Evolutionary conservation across 2,113 vertebrate species (phyloP).

Genomic region (Bothrops jararaca): DNA sequence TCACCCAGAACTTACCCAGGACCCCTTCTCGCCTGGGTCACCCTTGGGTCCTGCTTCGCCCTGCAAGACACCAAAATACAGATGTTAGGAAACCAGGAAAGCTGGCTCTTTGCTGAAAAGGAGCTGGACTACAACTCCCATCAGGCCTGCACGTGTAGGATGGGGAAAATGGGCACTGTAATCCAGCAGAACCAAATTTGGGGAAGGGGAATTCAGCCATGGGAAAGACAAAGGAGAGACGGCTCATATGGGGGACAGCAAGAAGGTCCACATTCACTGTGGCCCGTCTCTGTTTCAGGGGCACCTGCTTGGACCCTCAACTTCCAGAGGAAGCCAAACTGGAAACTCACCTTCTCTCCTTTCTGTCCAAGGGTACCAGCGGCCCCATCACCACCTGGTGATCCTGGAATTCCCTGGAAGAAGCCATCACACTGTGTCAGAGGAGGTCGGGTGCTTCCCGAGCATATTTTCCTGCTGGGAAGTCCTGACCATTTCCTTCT

Average conservation of each 20-base stretch:
- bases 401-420: slow-evolving; percentile 80
- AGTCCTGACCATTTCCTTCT: too few relatives aligned
- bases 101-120: background rate
- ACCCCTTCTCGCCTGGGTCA: slow-evolving; percentile 86
- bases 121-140: background rate
- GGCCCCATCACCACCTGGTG: slow-evolving; percentile 72
- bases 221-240: background rate
- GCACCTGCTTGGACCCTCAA: background rate
- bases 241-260: background rate
- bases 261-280: too few relatives aligned
- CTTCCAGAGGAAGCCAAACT: background rate
- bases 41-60: slow-evolving; percentile 84
- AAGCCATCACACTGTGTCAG: slow-evolving; percentile 11
- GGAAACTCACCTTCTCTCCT: slow-evolving; percentile 86
- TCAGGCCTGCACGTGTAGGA: background rate
- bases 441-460: too few relatives aligned
- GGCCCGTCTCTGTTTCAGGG: background rate
- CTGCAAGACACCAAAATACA: slow-evolving; percentile 68
- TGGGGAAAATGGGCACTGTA: background rate
- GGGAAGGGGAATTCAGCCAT: background rate
- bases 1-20: slow-evolving; percentile 81
- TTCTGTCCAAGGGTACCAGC: slow-evolving; percentile 82
- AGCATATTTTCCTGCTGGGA: background rate
- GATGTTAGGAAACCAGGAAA: slow-evolving; percentile 10
- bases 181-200: too few relatives aligned